Base-by-base conservation (phyloP, 1,140 invertebrate genomes). In the Pseudomyrmex concolor region DNA sequence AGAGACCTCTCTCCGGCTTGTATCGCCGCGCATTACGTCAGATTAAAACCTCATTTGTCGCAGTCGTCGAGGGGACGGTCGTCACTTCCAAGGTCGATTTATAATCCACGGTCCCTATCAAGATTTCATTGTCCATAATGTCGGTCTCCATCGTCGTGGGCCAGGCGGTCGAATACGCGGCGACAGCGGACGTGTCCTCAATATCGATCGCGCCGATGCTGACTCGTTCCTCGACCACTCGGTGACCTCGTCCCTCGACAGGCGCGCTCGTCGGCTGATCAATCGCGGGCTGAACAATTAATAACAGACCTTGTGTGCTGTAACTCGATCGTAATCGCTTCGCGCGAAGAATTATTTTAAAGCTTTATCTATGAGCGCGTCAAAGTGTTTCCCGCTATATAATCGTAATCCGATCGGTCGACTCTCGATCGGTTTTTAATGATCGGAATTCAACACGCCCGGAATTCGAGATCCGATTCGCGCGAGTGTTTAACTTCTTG, bases 81-180 rank as follows among this genome's bases (percentile, higher is more conserved):
- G 86, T 88, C 25, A 89, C 78, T 70, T 87, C 78, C 60, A 90
- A 89, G 54, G 88, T 92, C 50, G 89, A 89, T 84, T 90, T 92
- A 84, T 91, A 91, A 83, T 92, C 89, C 64, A 89, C 89, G 34
- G 86, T 92, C 73, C 93, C 92, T 45, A 89, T 89, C 55, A 91
- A 90, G 62, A 94, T 93, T 86, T 94, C 92, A 84, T 94, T 94
- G 86, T 92, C 86, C 91, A 94, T 92, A 60, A 91, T 93, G 85
- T 94, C 92, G 43, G 91, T 92, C 70, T 93, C 90, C 43, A 90
- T 81, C 17, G 86, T 91, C 60, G 91, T 89, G 48, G 80, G 80
- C 81, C 82, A 88, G 25, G 86, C 88, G 22, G 89, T 91, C 54
- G 90, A 84, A 67, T 91, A 90, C 7, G 86, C 88, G 43, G 76